phyloP scores from a whole-genome alignment of 2,888 invertebrate species.

The Xanthorhoe designata region DNA sequence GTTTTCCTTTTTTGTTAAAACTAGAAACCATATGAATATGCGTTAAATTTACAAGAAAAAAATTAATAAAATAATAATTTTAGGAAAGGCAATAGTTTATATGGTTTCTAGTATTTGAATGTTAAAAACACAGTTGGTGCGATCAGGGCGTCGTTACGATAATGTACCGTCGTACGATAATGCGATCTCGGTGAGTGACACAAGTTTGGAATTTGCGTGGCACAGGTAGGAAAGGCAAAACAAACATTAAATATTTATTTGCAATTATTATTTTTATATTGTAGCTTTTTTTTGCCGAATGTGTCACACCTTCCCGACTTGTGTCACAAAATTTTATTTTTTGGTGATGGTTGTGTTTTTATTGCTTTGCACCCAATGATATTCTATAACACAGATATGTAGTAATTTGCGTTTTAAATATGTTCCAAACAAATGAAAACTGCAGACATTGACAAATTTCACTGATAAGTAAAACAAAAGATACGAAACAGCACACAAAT shows the following conservation, averaged over 20 bases:
- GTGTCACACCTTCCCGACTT: slow-evolving; percentile 86
- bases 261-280: slow-evolving; percentile 30
- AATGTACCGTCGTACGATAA: too few species aligned
- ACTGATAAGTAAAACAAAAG: too few species aligned
- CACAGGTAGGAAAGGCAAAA: slow-evolving; percentile 83
- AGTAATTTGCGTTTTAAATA: too few species aligned
- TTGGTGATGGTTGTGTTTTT: slow-evolving; percentile 42
- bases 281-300: slow-evolving; percentile 54
- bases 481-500: too few species aligned
- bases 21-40: slow-evolving; percentile 10
- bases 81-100: background rate
- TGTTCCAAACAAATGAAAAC: too few species aligned
- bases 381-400: too few species aligned
- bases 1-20: slow-evolving; percentile 14
- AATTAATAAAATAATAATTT: background rate
- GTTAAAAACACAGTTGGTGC: slow-evolving; percentile 37
- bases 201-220: slow-evolving; percentile 83
- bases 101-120: slow-evolving; percentile 6
- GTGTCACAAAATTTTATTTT: slow-evolving; percentile 74
- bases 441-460: too few species aligned
- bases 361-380: slow-evolving; percentile 23
- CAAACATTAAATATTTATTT: slow-evolving; percentile 28
- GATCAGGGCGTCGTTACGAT: slow-evolving; percentile 39
- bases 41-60: too few species aligned
- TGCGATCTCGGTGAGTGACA: slow-evolving; percentile 80